Conservation (phyloP, 2,888 invertebrate species). For the Noctua fimbriata region DNA sequence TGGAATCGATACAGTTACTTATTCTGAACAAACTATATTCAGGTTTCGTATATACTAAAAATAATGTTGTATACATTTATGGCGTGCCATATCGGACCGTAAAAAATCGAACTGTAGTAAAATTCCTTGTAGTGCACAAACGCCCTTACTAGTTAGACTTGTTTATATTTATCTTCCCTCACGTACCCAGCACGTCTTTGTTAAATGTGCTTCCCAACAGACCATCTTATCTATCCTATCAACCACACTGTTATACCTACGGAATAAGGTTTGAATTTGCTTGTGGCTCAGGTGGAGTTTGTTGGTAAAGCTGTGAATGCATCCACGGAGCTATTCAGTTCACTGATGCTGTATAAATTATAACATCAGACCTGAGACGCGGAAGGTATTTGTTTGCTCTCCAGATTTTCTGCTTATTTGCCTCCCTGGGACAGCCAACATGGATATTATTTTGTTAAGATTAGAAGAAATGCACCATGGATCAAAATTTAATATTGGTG, state of each 20-base stretch:
- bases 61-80: no score
- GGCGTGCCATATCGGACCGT: no score
- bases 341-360: constrained; percentile 52
- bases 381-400: constrained; percentile 28
- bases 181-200: constrained; percentile 64
- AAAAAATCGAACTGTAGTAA: no score
- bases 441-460: background rate
- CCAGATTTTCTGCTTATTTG: constrained; percentile 26
- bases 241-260: background rate
- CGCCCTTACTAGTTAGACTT: constrained; percentile 45
- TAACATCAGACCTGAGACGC: constrained; percentile 24
- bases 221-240: background rate
- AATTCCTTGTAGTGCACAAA: no score
- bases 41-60: no score
- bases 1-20: no score
- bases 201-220: constrained; percentile 62
- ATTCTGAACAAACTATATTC: no score
- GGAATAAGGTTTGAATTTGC: constrained; percentile 43
- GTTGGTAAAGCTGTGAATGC: constrained; percentile 58
- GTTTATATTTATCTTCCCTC: constrained; percentile 67
- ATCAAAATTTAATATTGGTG: no score
- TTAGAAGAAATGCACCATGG: background rate
- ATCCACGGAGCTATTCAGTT: constrained; percentile 52
- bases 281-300: background rate
- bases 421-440: background rate